Evolutionary conservation across 2,888 invertebrate genomes (phyloP).

Genomic region (Cyclophora punctaria): DNA sequence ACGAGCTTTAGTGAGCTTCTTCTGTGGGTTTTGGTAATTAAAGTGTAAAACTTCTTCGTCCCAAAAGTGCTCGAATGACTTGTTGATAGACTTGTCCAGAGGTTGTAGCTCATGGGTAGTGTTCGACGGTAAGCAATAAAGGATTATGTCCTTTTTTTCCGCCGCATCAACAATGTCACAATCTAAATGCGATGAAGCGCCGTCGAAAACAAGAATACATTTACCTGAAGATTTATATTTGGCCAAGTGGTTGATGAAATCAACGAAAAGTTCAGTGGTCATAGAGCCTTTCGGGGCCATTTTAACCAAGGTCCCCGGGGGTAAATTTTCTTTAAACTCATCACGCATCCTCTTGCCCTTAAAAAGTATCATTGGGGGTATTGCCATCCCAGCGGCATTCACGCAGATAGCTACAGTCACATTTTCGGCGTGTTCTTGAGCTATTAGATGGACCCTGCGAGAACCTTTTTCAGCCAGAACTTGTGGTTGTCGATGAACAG

Average conservation of each 20-base stretch:
- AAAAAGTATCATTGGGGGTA: constrained; percentile 2
- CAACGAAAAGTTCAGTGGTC: constrained; percentile 2
- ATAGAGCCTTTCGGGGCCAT: constrained; percentile 16
- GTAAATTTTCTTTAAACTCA: constrained; percentile 6
- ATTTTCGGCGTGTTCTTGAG: not conserved
- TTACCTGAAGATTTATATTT: constrained; percentile 12
- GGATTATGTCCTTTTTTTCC: constrained; percentile 8
- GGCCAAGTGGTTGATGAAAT: constrained; percentile 4
- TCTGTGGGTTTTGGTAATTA: not conserved
- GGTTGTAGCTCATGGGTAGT: constrained; percentile 19
- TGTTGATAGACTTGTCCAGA: constrained; percentile 16
- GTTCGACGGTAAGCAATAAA: constrained; percentile 18
- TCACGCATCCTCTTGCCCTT: constrained; percentile 1
- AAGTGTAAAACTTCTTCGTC: constrained; percentile 1
- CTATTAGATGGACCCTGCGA: constrained; percentile 1
- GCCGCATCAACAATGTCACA: constrained; percentile 15
- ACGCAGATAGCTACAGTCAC: not conserved
- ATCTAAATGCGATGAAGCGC: constrained; percentile 15
- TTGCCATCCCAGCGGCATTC: not conserved
- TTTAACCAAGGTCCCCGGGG: constrained; percentile 13
- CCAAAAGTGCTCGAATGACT: constrained; percentile 17
- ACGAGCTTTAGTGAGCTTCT: not conserved
- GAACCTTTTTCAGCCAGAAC: not conserved
- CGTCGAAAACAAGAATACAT: constrained; percentile 12
- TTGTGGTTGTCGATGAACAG: not conserved